Conservation (phyloP, 1,140 invertebrate genomes). For the Paracyclopina nana region DNA sequence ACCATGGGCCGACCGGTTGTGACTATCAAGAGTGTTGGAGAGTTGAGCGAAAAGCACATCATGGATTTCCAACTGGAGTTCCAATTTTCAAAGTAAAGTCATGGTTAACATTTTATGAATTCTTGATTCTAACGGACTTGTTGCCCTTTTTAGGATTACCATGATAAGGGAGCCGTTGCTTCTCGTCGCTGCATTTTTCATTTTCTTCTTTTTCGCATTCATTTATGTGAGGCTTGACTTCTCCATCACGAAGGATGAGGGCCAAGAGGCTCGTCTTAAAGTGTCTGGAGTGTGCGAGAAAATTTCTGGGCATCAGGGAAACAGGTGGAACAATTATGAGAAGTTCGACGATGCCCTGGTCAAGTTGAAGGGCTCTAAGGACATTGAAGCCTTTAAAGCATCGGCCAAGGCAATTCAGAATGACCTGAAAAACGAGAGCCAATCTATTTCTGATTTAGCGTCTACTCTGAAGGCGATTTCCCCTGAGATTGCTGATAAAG, state of each 20-base stretch:
- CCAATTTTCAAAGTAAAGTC: conserved; percentile 15
- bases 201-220: conserved; percentile 72
- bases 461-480: conserved; percentile 40
- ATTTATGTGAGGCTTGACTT: conserved; percentile 89
- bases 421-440: conserved; percentile 41
- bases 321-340: conserved; percentile 38
- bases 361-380: conserved; percentile 42
- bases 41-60: conserved; percentile 68
- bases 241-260: conserved; percentile 49
- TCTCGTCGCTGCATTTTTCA: conserved; percentile 64
- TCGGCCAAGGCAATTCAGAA: conserved; percentile 39
- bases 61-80: conserved; percentile 46
- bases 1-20: conserved; percentile 33
- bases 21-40: not conserved
- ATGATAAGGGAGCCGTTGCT: conserved; percentile 84
- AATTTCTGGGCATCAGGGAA: conserved; percentile 39
- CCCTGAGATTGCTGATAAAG: conserved; percentile 39
- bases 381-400: conserved; percentile 28
- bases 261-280: conserved; percentile 21
- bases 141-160: conserved; percentile 18
- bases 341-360: conserved; percentile 40
- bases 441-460: conserved; percentile 35
- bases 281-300: conserved; percentile 29
- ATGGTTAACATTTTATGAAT: not conserved
- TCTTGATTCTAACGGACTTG: not conserved